Conservation (phyloP, 2,888 invertebrate genomes). For the Heliconius ethilla region DNA sequence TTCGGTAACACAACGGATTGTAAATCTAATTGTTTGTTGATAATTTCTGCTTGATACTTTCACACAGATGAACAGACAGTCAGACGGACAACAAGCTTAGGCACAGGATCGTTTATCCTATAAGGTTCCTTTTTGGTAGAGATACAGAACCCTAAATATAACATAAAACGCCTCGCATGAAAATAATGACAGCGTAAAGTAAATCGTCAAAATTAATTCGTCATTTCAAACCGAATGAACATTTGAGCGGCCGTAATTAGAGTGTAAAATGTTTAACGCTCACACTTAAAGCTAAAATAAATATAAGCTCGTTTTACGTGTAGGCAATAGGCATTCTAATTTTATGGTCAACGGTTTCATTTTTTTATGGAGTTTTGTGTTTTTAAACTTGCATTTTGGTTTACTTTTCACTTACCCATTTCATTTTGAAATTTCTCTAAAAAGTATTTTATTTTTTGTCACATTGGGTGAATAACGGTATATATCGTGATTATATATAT, state of each 20-base stretch:
- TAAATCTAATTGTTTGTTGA: no score
- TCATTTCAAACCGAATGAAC: constrained; percentile 64
- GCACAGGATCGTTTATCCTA: no score
- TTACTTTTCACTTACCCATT: background rate
- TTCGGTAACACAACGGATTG: no score
- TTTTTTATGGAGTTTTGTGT: background rate
- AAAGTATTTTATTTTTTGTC: no score
- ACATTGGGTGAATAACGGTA: no score
- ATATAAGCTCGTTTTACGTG: constrained; percentile 35
- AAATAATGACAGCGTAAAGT: constrained; percentile 66
- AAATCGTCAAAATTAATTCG: constrained; percentile 71
- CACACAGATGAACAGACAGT: no score
- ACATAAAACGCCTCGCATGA: constrained; percentile 66
- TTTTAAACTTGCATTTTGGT: background rate
- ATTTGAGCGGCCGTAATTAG: constrained; percentile 68
- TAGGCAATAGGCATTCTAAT: constrained; percentile 22
- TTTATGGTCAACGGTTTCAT: constrained; percentile 10
- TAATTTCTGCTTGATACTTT: no score
- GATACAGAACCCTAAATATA: constrained; percentile 17
- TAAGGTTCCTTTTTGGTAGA: no score
- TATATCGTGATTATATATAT: no score
- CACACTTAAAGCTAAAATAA: constrained; percentile 56
- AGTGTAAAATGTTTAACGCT: constrained; percentile 65
- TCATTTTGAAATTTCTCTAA: no score
- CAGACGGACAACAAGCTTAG: no score